These are phyloP conservation scores for Alectoris magna DNA, from an alignment of 2,797 vertebrate genomes.

Conservation along the genomic window DNA sequence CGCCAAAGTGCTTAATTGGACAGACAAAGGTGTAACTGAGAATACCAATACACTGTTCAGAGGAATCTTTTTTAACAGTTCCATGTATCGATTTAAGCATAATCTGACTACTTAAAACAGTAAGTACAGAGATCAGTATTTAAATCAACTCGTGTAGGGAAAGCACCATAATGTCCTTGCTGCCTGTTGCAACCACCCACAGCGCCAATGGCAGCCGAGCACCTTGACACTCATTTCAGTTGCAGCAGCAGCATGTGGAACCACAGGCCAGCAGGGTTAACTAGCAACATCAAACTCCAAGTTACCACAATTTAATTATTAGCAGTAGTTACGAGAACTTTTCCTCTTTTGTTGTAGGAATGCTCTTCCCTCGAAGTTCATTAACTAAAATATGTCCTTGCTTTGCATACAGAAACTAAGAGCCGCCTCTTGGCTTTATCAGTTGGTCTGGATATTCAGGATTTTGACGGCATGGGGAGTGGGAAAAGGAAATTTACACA, in stretches of 20 bases:
- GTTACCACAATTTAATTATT: background rate
- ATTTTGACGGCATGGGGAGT: conserved; percentile 20
- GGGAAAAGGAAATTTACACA: conserved; percentile 65
- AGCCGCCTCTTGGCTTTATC: conserved; percentile 36
- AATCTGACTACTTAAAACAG: background rate
- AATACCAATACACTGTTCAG: background rate
- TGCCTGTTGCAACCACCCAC: background rate
- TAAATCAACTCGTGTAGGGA: background rate
- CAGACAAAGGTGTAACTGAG: background rate
- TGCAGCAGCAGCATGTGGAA: background rate
- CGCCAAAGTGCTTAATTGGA: background rate
- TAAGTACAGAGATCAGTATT: background rate
- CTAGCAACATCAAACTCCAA: background rate
- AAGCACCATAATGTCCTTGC: background rate
- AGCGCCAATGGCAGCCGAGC: accelerated
- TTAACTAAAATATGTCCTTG: background rate
- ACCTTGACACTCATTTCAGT: accelerated
- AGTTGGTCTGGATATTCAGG: conserved; percentile 6
- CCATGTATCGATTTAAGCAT: background rate
- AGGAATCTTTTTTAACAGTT: background rate
- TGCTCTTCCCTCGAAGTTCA: background rate
- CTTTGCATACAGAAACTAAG: background rate
- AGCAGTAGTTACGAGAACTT: background rate
- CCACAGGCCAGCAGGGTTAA: background rate
- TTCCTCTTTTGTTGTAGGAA: background rate